These are phyloP conservation scores for Diaperis boleti DNA, from an alignment of 2,888 invertebrate species.

Conservation along the genomic window DNA sequence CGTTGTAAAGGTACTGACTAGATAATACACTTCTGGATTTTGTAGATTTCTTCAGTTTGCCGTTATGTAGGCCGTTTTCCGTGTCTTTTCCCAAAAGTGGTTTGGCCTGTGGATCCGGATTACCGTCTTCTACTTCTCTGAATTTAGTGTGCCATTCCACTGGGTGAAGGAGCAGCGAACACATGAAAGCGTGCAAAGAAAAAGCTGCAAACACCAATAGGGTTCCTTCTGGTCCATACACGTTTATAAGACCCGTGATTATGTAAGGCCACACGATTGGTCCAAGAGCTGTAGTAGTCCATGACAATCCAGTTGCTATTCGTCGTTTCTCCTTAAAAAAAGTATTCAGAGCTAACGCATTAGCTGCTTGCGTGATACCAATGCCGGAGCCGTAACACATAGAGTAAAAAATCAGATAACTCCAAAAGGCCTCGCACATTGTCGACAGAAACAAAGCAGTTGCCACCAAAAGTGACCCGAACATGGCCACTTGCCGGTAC, in stretches of 20 bases:
- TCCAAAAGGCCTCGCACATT: conserved; percentile 73
- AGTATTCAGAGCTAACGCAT: conserved; percentile 78
- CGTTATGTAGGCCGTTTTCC: conserved; percentile 39
- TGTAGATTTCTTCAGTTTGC: conserved; percentile 49
- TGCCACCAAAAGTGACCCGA: conserved; percentile 73
- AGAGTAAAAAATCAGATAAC: conserved; percentile 75
- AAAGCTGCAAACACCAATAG: conserved; percentile 76
- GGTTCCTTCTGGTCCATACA: conserved; percentile 76
- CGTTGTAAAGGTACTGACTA: conserved; percentile 75
- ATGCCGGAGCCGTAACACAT: conserved; percentile 76
- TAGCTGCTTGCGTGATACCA: conserved; percentile 77
- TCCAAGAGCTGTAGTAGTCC: conserved; percentile 79
- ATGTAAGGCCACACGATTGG: conserved; percentile 80
- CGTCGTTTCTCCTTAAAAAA: conserved; percentile 79
- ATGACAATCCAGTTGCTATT: conserved; percentile 78
- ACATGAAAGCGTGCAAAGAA: conserved; percentile 76
- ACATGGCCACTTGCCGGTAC: conserved; percentile 76
- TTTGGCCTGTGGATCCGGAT: conserved; percentile 35
- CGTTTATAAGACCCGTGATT: conserved; percentile 73
- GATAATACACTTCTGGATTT: conserved; percentile 69
- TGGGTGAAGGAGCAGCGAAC: conserved; percentile 78
- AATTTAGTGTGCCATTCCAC: conserved; percentile 79
- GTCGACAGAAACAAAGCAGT: conserved; percentile 73
- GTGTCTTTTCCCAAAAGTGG: conserved; percentile 30
- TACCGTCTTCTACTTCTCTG: conserved; percentile 51